Conservation (phyloP, 2,113 vertebrate species). For the Meleagris gallopavo region DNA sequence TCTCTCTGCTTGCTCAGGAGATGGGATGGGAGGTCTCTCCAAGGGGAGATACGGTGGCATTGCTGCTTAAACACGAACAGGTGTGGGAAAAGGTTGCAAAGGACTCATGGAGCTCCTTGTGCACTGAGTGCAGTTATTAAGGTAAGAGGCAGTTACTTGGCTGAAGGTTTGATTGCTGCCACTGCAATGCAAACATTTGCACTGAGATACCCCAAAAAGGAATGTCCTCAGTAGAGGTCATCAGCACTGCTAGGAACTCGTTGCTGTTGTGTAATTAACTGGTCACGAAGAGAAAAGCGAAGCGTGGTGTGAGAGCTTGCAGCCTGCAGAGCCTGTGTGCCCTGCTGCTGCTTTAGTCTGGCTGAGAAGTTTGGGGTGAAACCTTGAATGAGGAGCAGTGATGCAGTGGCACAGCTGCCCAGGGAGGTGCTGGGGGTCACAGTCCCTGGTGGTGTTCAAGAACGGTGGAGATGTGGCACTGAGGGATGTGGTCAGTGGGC, state of each 20-base stretch:
- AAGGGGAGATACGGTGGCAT: neutral
- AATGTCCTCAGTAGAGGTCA: neutral
- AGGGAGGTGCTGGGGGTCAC: too few relatives aligned
- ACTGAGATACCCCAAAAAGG: constrained; percentile 2
- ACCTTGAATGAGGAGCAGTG: neutral
- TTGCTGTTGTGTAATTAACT: neutral
- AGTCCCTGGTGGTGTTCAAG: too few relatives aligned
- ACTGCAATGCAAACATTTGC: neutral
- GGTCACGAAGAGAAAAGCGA: neutral
- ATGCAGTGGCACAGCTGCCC: too few relatives aligned
- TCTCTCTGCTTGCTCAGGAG: neutral
- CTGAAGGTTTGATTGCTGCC: constrained; percentile 9
- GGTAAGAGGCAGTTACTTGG: neutral
- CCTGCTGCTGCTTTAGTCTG: neutral
- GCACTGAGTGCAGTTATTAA: neutral
- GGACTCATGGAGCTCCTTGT: neutral
- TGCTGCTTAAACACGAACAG: neutral
- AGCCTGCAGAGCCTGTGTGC: neutral
- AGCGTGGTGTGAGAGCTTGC: neutral
- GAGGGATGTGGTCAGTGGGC: too few relatives aligned
- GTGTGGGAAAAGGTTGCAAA: neutral
- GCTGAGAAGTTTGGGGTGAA: rapidly evolving
- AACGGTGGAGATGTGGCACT: too few relatives aligned
- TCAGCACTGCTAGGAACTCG: neutral
- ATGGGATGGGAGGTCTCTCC: neutral